Conservation (phyloP, 2,797 vertebrate genomes). For the Pogoniulus pusillus region DNA sequence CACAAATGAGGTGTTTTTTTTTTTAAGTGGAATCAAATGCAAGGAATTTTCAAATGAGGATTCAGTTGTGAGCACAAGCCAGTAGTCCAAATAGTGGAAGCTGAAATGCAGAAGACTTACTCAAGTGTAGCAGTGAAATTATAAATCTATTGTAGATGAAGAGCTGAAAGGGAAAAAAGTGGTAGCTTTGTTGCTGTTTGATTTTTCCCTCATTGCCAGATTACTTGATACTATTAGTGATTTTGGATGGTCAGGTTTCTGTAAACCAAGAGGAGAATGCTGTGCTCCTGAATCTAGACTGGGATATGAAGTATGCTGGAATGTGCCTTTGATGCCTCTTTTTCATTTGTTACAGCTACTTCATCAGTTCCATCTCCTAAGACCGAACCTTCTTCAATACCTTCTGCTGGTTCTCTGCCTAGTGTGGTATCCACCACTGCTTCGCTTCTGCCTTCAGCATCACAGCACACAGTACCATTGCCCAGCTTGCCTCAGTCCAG, state of each 20-base stretch:
- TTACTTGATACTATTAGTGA: background rate
- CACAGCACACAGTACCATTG: conserved; percentile 80
- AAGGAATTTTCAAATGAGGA: background rate
- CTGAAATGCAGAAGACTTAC: background rate
- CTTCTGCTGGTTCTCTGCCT: conserved; percentile 74
- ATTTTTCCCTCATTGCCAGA: background rate
- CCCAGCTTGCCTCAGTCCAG: conserved; percentile 81
- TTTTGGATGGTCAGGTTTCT: background rate
- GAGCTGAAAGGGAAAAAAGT: background rate
- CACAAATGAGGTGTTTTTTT: background rate
- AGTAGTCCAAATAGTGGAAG: background rate
- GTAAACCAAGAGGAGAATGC: background rate
- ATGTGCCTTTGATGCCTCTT: background rate
- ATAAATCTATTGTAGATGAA: background rate
- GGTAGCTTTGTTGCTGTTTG: background rate
- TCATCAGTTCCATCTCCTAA: conserved; percentile 86
- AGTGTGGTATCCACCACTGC: conserved; percentile 79
- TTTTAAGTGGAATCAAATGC: background rate
- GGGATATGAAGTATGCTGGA: background rate
- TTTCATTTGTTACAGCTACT: conserved; percentile 75
- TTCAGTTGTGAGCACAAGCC: background rate
- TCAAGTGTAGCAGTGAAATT: background rate
- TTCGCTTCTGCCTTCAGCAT: conserved; percentile 80
- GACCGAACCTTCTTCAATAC: conserved; percentile 84
- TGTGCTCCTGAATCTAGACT: background rate